A percentile compares a stretch with the other conserved stretches of the same genome.
Evolutionary conservation across 2,888 invertebrate species (phyloP).

Genomic region (Acronicta alni): DNA sequence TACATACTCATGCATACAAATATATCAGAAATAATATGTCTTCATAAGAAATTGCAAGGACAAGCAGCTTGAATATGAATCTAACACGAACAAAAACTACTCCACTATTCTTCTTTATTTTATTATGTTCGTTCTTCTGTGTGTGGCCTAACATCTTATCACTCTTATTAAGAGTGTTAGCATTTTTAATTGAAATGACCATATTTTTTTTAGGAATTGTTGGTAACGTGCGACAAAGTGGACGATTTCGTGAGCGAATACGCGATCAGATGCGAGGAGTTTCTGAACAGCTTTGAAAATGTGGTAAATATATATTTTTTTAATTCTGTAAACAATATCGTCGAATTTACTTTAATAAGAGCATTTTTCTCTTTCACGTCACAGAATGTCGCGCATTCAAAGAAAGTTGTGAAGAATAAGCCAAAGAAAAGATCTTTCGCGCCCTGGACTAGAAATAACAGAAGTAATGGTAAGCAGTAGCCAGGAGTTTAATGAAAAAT

Average conservation of each 20-base stretch:
- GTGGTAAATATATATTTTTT: constrained; percentile 52
- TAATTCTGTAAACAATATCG: too few species aligned
- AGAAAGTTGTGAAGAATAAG: constrained; percentile 32
- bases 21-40: too few species aligned
- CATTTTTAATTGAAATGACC: not conserved
- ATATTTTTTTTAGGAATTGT: constrained; percentile 61
- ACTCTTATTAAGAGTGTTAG: too few species aligned
- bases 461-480: constrained; percentile 33
- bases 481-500: too few species aligned
- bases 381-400: constrained; percentile 9
- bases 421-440: constrained; percentile 53
- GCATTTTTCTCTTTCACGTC: not conserved
- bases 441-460: constrained; percentile 44
- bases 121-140: too few species aligned
- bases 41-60: too few species aligned
- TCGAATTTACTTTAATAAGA: not conserved
- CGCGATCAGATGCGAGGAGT: constrained; percentile 59
- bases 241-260: constrained; percentile 65
- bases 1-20: too few species aligned
- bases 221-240: constrained; percentile 65
- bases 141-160: too few species aligned
- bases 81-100: too few species aligned
- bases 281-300: constrained; percentile 60
- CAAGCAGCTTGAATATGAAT: too few species aligned
- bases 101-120: too few species aligned